Evolutionary conservation across 53 echinoderm and acorn worm genomes (phyloP), one percentile per base, ranked within the genome.

Genomic region (Mesocentrotus franciscanus): DNA sequence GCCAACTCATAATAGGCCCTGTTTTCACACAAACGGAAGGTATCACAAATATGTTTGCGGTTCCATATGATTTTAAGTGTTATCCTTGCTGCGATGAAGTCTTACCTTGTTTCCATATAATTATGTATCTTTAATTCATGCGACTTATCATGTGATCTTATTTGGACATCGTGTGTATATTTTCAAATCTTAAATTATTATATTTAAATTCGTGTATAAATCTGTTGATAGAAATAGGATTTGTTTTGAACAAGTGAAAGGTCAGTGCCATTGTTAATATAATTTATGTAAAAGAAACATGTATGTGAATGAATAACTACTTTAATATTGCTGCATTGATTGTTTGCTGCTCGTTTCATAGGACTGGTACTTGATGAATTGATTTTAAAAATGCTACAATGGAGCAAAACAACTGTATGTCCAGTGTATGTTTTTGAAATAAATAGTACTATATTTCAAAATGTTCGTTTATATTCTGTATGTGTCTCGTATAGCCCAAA

Each of bases 201-300:
- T 81, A 81, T 81, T 81, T 81, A 81, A 74, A 42, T 81, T 81
- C 8, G 14, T 81, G 81, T 81, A 42, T 81, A 81, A 7, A 81
- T 8, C 39, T 42, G 18, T 81, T 81, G 74, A 74, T 29, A 32
- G 32, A 74, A 17, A 61, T 17, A 61, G 61, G 61, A 61, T 17
- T 39, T 39, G 39, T 39, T 39, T 39, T 60, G 60, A 60, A 16
- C 13, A 12, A 60, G 60, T 39, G 20, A 66, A 22, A 66, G 18
- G 66, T 66, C 66, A 66, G 0, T 66, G 1, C 20, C 66, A 66
- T 22, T 66, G 66, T 66, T 2, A 64, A 66, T 66, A 39, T 22
- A 64, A 66, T 66, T 1, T 22, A 66, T 22, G 74, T 74, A 7
- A 74, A 74, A 29, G 12, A 10, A 74, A 0, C 24, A 24, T 70